Base-by-base conservation (phyloP, 2,113 vertebrate species). In the Ploceus nigricollis region DNA sequence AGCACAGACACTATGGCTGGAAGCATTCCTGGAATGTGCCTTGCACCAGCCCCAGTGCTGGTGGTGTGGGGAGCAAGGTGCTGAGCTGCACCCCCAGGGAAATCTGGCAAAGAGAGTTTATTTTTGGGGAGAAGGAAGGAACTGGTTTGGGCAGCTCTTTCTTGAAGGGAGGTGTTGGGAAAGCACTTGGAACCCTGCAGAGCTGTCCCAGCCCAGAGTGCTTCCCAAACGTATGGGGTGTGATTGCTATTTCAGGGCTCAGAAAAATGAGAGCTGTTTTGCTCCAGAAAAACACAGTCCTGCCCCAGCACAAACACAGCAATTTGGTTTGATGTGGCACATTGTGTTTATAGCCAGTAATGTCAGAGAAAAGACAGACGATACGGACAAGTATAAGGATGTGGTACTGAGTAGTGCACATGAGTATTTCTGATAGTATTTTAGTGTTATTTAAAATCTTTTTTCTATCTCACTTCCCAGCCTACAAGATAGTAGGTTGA, bases 11-110 rank as follows among this genome's bases (percentile, higher is more conserved):
- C 0, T 1, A 7, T 57, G 56, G 17, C 66, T 73, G 42, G 51
- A 78, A 90, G 24, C 57, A 16, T 81, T 81, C 37, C 78, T 77
- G 72, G 64, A 89, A 91, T 25, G 72, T 4, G 18, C 42, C 42
- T 73, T 61, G 31, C 77, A 69, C 31, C 72, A 76, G 39, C 35
- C 58, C 39, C 40, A 50, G 65, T 3, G 6, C 60, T 2, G 9
- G 6, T 1, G 7, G 3, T 1, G 3, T 2, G 4, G 30, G n/a
- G 24, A 15, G 3, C 33, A 31, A 65, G 39, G 40, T 39, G 72
- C 81, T 44, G 72, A 78, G 48, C 69, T 19, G 60, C 44, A 63
- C 3, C 47, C 24, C 40, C 48, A 13, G 51, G n/a, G 79, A 86
- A 24, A 39, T 47, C 56, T 9, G 8, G 42, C 39, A 50, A 30